Evolutionary conservation across 2,888 invertebrate genomes (phyloP), one percentile per base, ranked within the genome.

Genomic region (Antheraea assamensis): DNA sequence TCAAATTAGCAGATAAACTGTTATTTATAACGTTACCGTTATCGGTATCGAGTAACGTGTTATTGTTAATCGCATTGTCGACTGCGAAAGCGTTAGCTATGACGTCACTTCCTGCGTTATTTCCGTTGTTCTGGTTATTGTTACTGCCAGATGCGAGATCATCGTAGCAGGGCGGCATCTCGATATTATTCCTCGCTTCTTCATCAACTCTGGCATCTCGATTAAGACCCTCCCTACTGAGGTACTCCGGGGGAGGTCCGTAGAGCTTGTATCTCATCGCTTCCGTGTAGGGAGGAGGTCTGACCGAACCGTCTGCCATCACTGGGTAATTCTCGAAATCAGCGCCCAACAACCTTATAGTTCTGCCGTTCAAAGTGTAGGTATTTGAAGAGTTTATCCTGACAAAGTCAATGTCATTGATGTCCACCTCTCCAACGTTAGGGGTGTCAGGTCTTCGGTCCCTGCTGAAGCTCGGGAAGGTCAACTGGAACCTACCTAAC

Each of bases 161-260:
- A 1, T 93, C 92, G 73, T 94, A 94, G 10, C 90, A 80, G 0
- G 94, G 94, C 0, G 94, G 94, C 92, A 92, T 88, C 81, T 94
- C 94, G 0, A 92, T 73, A 52, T 92, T 92, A 76, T 72, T 87
- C 2, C 88, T 82, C 0, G 92, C 92, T 72, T 90, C 90, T 30
- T 85, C 85, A 47, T 91, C 92, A 0, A 82, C 87, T 0, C 81
- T 82, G 0, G 81, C 79, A 0, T 78, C 72, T 1, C 76, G 74
- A 47, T 90, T 85, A 0, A 92, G 74, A 0, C 83, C 85, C 21
- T 92, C 92, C 0, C 92, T 78, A 35, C 91, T 90, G 0, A 91
- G 70, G 75, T 92, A 92, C 5, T 91, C 90, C 0, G 95, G 95
- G 0, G 95, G 95, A 0, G 95, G 95, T 0, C 95, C 95, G 66